Base-by-base conservation (phyloP, 2,888 invertebrate species). In the Allygus modestus region DNA sequence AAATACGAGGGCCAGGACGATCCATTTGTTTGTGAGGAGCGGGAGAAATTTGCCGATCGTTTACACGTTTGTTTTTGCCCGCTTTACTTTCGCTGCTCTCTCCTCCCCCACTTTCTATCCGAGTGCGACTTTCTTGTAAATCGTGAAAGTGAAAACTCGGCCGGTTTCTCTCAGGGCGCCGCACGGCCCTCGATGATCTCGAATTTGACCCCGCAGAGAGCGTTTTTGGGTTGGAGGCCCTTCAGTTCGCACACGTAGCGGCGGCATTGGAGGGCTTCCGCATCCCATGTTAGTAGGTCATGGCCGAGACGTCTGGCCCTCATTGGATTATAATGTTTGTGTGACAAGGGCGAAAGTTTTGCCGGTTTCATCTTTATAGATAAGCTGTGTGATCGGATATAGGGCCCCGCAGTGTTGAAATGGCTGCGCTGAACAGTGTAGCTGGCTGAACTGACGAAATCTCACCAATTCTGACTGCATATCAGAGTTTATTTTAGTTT, bases 121-220 rank as follows among this genome's bases (percentile, higher is more conserved):
- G 58, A 58, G 20, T 65, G 65, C 41, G 54, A 83, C 90, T 90
- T 90, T 90, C 90, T 90, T 90, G 75, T 51, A 77, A 77, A 88
- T 88, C 89, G 90, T 90, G 90, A 90, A 90, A 90, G 86, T 86
- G 86, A 86, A 86, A 86, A 69, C 77, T 71, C 79, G 75, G 81
- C 58, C 84, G 73, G 83, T 86, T 86, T 86, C 85, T 84, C 84
- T 79, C 65, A n/a, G 65, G 54, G 46, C 46, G 46, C 12, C 12
- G 37, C 37, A n/a, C n/a, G n/a, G n/a, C n/a, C n/a, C n/a, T n/a
- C n/a, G n/a, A n/a, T 37, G 37, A 37, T 37, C 71, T 81, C 81
- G 17, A 75, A 71, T 37, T 51, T 51, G 58, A 23, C 58, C 23
- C 58, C 82, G 71, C 61, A 37, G 61, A n/a, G 61, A 23, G n/a